A percentile compares a stretch with the other conserved stretches of the same genome.
Evolutionary conservation across 2,888 invertebrate species (phyloP).

Genomic region (Lingula anatina): DNA sequence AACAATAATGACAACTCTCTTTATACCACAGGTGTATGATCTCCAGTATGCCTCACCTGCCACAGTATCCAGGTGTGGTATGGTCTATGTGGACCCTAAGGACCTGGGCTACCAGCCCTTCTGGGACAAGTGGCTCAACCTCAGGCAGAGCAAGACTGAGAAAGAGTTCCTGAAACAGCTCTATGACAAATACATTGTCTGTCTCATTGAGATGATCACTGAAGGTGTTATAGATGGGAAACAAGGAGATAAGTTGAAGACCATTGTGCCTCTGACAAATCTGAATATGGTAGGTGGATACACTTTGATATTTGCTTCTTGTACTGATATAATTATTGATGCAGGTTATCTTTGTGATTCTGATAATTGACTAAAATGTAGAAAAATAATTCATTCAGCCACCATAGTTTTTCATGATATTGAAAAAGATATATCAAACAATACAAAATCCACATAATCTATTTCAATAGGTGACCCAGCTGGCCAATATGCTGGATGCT

Average conservation of each 20-base stretch:
- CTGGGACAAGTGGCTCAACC: conserved; percentile 74
- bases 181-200: conserved; percentile 72
- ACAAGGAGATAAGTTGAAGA: conserved; percentile 64
- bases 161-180: conserved; percentile 51
- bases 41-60: conserved; percentile 87
- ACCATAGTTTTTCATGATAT: no score
- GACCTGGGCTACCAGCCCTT: conserved; percentile 80
- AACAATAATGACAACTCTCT: no score
- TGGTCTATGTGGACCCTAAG: conserved; percentile 91
- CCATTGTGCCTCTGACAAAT: conserved; percentile 77
- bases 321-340: no score
- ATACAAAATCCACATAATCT: no score
- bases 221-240: conserved; percentile 69
- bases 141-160: conserved; percentile 31
- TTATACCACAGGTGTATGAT: conserved; percentile 81
- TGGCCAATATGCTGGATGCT: conserved; percentile 75
- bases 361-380: no score
- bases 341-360: no score
- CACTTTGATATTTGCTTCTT: background rate
- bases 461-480: conserved; percentile 77
- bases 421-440: no score
- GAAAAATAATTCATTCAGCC: no score
- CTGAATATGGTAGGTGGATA: conserved; percentile 69
- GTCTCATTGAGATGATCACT: conserved; percentile 66
- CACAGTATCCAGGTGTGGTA: conserved; percentile 85